Conservation (phyloP, 2,113 vertebrate genomes). For the Circaetus gallicus region DNA sequence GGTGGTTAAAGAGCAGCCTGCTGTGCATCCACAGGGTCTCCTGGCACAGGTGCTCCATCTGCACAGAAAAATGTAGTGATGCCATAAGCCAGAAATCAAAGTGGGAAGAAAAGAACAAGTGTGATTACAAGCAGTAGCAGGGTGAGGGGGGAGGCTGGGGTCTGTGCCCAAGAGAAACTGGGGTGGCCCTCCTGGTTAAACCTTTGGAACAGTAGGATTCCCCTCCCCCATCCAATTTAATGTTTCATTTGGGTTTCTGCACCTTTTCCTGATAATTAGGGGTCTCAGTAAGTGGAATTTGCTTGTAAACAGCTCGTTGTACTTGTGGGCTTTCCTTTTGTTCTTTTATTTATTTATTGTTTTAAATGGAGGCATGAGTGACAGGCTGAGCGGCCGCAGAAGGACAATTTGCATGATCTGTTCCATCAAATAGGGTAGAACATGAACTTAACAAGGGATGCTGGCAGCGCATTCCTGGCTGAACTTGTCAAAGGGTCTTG, state of each 20-base stretch:
- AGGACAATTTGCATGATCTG: constrained; percentile 67
- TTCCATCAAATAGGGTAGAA: constrained; percentile 54
- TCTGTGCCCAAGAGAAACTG: neutral
- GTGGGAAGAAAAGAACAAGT: neutral
- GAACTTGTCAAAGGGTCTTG: constrained; percentile 62
- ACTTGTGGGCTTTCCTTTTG: constrained; percentile 2
- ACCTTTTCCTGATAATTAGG: constrained; percentile 9
- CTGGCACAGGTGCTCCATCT: neutral
- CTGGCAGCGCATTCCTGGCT: constrained; percentile 24
- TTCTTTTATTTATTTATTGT: constrained; percentile 49
- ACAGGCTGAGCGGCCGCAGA: neutral
- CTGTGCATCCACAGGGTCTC: neutral
- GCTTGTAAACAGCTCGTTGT: neutral
- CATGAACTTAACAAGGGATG: constrained; percentile 55
- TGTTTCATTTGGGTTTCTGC: neutral
- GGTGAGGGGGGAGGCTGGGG: neutral
- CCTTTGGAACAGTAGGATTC: neutral
- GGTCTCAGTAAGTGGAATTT: neutral
- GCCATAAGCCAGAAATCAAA: neutral
- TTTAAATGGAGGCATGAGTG: constrained; percentile 20
- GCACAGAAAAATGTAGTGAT: neutral
- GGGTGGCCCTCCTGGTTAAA: neutral
- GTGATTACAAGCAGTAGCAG: neutral
- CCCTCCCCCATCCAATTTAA: neutral
- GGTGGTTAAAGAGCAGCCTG: neutral